Evolutionary conservation across 1,140 invertebrate genomes (phyloP).

Genomic region (Caenorhabditis elegans): DNA sequence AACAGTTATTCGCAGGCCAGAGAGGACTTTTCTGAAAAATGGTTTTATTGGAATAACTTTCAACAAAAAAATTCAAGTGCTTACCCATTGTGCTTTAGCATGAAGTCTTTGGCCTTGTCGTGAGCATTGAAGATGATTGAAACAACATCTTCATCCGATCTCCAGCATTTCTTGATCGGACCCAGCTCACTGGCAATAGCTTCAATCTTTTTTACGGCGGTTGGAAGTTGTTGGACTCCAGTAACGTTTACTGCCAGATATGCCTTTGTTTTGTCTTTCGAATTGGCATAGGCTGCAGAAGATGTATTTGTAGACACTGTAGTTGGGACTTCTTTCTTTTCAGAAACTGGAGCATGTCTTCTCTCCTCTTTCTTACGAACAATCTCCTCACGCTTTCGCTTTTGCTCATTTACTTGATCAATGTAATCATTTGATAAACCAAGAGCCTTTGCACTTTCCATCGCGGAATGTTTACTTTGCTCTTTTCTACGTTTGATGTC

Average conservation of each 20-base stretch:
- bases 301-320: not conserved
- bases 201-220: not conserved
- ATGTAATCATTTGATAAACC: not conserved
- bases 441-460: not conserved
- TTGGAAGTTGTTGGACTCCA: conserved; percentile 5
- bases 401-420: not conserved
- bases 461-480: not conserved
- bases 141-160: not conserved
- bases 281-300: not conserved
- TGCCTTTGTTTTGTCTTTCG: conserved; percentile 1
- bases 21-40: conserved; percentile 8
- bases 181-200: not conserved
- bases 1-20: conserved; percentile 1
- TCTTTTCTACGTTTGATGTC: not conserved
- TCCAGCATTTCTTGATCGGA: conserved; percentile 11
- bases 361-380: not conserved
- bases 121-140: conserved; percentile 18
- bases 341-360: not conserved
- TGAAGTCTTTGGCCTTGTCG: conserved; percentile 7
- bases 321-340: not conserved
- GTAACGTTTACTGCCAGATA: not conserved
- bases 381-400: not conserved
- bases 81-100: conserved; percentile 17
- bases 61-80: not conserved
- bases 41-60: too few species aligned